Percentiles rank a stretch among this genome's conserved stretches.
Evolutionary conservation across 2,888 invertebrate species (phyloP).

Genomic region (Pteria penguin): DNA sequence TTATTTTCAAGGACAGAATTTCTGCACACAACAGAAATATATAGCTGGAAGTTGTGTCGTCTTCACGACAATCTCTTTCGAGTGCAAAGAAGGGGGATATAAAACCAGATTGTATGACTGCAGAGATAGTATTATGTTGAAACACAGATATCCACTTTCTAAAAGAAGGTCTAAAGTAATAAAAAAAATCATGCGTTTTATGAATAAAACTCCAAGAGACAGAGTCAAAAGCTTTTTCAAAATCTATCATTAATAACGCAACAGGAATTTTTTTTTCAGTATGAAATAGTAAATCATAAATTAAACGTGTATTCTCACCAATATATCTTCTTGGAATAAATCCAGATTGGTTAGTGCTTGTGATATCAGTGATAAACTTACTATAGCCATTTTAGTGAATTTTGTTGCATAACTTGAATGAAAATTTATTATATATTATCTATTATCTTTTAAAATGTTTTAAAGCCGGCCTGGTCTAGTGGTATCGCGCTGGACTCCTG

Average conservation of each 20-base stretch:
- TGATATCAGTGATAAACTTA: too few relatives aligned
- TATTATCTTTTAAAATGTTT: too few relatives aligned
- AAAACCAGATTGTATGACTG: neutral
- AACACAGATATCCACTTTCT: neutral
- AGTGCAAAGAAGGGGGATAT: neutral
- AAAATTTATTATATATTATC: too few relatives aligned
- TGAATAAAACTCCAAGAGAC: constrained; percentile 17
- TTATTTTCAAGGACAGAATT: neutral
- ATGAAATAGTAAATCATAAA: constrained; percentile 4
- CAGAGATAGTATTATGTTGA: neutral
- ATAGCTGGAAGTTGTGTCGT: neutral
- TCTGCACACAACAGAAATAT: constrained; percentile 6
- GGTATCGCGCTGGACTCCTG: too few relatives aligned
- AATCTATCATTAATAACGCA: constrained; percentile 15
- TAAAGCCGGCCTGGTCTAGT: too few relatives aligned
- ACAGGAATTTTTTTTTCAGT: constrained; percentile 7
- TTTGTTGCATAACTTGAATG: too few relatives aligned
- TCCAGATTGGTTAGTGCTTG: constrained; percentile 23
- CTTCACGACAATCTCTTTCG: neutral
- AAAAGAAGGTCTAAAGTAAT: constrained; percentile 6
- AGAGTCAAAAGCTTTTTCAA: constrained; percentile 29
- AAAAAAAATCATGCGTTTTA: constrained; percentile 17
- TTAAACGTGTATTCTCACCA: constrained; percentile 15
- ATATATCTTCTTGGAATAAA: constrained; percentile 18
- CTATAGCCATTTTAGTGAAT: too few relatives aligned